phyloP scores from a whole-genome alignment of 2,888 invertebrate genomes.

The Tanypteryx hageni region DNA sequence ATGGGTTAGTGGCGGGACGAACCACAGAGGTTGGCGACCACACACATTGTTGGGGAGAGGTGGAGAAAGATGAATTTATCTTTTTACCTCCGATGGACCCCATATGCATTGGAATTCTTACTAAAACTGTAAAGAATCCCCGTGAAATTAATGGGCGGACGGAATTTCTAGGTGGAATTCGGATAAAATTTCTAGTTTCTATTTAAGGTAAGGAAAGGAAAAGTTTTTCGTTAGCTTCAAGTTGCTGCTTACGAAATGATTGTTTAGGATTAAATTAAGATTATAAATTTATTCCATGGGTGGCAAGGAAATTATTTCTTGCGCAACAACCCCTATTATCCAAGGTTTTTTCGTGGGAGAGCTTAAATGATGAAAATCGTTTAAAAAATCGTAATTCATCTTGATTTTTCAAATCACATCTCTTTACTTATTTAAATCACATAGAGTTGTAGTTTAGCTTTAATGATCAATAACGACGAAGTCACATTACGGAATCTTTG shows the following conservation, averaged over 20 bases:
- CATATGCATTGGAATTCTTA: conserved; percentile 1
- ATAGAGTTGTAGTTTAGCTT: too few relatives aligned
- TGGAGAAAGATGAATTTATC: background rate
- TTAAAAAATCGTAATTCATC: conserved; percentile 12
- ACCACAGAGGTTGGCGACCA: background rate
- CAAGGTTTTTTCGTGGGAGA: background rate
- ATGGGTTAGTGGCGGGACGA: background rate
- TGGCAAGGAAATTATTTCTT: background rate
- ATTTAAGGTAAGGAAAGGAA: background rate
- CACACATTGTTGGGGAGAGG: background rate
- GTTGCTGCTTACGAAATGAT: background rate
- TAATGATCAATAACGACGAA: too few relatives aligned
- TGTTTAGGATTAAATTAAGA: background rate
- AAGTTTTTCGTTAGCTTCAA: background rate
- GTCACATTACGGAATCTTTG: too few relatives aligned
- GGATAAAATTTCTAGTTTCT: background rate
- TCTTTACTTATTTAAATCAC: too few relatives aligned
- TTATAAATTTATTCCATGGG: background rate
- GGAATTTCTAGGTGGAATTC: background rate
- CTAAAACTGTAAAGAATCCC: background rate
- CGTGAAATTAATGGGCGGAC: background rate
- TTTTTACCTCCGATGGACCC: background rate
- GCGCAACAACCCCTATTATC: background rate
- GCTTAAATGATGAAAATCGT: background rate
- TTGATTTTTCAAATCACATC: background rate